Base-by-base conservation (phyloP, 2,888 invertebrate species). In the Hirtodrosophila duncani region DNA sequence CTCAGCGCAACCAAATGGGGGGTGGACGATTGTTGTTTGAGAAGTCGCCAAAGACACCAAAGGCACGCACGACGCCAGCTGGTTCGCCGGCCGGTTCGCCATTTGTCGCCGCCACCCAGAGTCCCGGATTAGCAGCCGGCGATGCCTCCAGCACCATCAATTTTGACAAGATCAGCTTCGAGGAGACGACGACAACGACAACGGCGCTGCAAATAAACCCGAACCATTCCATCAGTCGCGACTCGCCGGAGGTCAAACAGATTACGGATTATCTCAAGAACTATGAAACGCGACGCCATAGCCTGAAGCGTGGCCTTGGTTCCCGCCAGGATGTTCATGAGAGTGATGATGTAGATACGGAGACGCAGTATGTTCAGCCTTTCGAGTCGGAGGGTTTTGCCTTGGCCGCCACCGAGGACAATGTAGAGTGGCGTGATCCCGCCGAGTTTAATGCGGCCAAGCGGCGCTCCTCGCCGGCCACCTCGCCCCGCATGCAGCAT, bases 351-450 rank as follows among this genome's bases (percentile, higher is more conserved):
- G n/a, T n/a, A n/a, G n/a, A n/a, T n/a, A n/a, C n/a, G n/a, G n/a
- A 83, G 38, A 66, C 63, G 3, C 82, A 82, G 7, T 78, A 65
- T 9, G 72, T 85, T 16, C 83, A 84, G 46, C 83, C 82, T 0
- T 85, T 85, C 24, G 83, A 85, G 34, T 84, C 85, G 1, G 86
- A 85, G 45, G 81, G 85, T 8, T 79, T 84, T 9, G 77, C 79
- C 0, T 46, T 72, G 2, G 79, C 75, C 17, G 74, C 80, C n/a
- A 82, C 83, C 11, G 84, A 93, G 69, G 89, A 91, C 0, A 91
- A 91, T 81, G 91, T 93, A 1, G 92, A 91, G 0, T 93, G 93
- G 93, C 92, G 92, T 71, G 92, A 92, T 84, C 89, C 88, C 0
- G 88, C 86, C 1, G 86, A 86, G 23, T 82, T 83, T 21, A 69